Percentiles rank a stretch among this genome's conserved stretches.
These are phyloP conservation scores for Marmota monax DNA, from an alignment of 2,113 vertebrate genomes.

Conservation along the genomic window DNA sequence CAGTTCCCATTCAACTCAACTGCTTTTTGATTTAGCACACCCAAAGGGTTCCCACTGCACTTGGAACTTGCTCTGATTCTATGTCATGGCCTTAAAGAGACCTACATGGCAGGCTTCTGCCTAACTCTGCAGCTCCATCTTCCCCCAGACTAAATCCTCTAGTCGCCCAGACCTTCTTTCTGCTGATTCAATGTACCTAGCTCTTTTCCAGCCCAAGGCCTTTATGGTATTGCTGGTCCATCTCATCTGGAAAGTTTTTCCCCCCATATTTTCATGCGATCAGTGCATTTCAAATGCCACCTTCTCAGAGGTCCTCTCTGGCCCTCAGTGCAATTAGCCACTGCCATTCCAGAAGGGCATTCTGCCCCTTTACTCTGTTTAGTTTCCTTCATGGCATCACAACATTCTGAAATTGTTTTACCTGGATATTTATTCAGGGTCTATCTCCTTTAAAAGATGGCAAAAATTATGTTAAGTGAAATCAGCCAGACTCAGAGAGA, in stretches of 20 bases:
- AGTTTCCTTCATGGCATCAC: not conserved
- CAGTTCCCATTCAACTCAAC: not conserved
- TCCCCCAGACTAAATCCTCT: not conserved
- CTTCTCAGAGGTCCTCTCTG: not conserved
- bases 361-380: not conserved
- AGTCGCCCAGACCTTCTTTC: not conserved
- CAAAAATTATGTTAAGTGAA: not conserved
- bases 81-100: not conserved
- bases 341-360: not conserved
- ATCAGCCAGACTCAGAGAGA: not conserved
- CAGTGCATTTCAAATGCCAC: not conserved
- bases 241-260: not conserved
- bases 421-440: not conserved
- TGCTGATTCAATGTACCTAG: not conserved
- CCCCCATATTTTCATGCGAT: not conserved
- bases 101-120: not conserved
- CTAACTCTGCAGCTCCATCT: not conserved
- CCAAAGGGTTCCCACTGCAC: not conserved
- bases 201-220: not conserved
- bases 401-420: not conserved
- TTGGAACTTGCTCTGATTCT: not conserved
- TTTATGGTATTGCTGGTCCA: not conserved
- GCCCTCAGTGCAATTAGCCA: not conserved
- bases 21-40: not conserved
- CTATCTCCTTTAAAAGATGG: not conserved